Conservation (phyloP, 2,113 vertebrate genomes). For the Nerophis lumbriciformis region DNA sequence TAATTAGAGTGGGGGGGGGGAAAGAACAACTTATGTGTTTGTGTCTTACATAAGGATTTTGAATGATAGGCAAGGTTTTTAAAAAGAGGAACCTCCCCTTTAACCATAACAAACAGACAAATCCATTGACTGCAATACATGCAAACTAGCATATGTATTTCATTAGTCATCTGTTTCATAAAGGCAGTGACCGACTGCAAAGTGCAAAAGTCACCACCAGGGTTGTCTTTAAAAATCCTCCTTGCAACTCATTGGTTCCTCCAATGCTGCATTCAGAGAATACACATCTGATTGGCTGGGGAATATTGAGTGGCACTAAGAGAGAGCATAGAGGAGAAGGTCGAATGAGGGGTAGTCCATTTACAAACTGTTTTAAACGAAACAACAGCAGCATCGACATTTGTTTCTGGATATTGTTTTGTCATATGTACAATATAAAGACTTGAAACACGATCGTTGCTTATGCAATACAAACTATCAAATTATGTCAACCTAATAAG, state of each 20-base stretch:
- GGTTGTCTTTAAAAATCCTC: conserved; percentile 17
- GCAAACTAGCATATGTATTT: background rate
- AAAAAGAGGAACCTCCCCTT: background rate
- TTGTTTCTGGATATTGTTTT: too few relatives aligned
- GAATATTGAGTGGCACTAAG: conserved; percentile 17
- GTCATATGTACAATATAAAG: too few relatives aligned
- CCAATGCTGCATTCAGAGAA: conserved; percentile 53
- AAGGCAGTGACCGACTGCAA: conserved; percentile 20
- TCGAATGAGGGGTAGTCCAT: conserved; percentile 38
- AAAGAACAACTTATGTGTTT: too few relatives aligned
- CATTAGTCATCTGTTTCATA: conserved; percentile 11
- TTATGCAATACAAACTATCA: too few relatives aligned
- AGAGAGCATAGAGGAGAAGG: conserved; percentile 6
- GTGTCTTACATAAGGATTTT: too few relatives aligned
- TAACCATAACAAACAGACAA: background rate
- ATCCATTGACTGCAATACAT: background rate
- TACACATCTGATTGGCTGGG: conserved; percentile 41
- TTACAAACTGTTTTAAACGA: conserved; percentile 57
- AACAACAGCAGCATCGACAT: conserved; percentile 9
- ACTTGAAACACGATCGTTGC: too few relatives aligned
- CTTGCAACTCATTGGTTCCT: conserved; percentile 44
- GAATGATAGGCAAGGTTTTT: too few relatives aligned
- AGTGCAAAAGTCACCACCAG: conserved; percentile 30
- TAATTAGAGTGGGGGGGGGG: too few relatives aligned
- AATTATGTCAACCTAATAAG: too few relatives aligned